Base-by-base conservation (phyloP, 2,797 vertebrate genomes). In the Neopelma chrysocephalum region DNA sequence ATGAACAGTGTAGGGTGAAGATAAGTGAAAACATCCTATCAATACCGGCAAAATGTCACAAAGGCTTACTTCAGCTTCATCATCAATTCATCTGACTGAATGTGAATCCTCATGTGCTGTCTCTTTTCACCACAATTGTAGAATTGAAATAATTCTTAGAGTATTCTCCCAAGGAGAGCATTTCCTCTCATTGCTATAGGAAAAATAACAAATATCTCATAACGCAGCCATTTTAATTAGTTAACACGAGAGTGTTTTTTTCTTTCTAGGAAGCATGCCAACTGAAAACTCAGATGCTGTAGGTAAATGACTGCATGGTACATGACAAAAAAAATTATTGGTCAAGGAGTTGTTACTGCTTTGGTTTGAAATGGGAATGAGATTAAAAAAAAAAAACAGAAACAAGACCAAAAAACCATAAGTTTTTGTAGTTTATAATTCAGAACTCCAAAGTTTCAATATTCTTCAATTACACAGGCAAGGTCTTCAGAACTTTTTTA, bases 11-110 rank as follows among this genome's bases (percentile, higher is more conserved):
- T 34, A 69, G 79, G 42, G 42, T 50, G 54, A 88, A 88, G 47
- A 91, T 48, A 85, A 90, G 69, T 75, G 53, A 86, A 94, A 95
- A 91, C 16, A 56, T 89, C 76, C 72, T 53, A 60, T 79, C 68
- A 58, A 85, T 89, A 40, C 61, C 38, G 38, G n/a, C n/a, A 91
- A 92, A 94, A 78, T 66, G 43, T 75, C 82, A 82, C 45, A 69
- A 81, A 69, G 22, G 15, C 11, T 95, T 89, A 75, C 75, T 61
- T 78, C 43, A 79, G 12, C 58, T 69, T 58, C 56, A 34, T 50
- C 64, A 20, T 64, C 68, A 78, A 51, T n/a, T 85, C 19, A 26
- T 22, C 57, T 89, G 64, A 4, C 61, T n/a, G n/a, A 36, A 5
- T 62, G 50, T 27, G 65, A 88, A 69, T 87, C n/a, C 6, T 54